Conservation (phyloP, 2,113 vertebrate genomes). For the Perca flavescens region DNA sequence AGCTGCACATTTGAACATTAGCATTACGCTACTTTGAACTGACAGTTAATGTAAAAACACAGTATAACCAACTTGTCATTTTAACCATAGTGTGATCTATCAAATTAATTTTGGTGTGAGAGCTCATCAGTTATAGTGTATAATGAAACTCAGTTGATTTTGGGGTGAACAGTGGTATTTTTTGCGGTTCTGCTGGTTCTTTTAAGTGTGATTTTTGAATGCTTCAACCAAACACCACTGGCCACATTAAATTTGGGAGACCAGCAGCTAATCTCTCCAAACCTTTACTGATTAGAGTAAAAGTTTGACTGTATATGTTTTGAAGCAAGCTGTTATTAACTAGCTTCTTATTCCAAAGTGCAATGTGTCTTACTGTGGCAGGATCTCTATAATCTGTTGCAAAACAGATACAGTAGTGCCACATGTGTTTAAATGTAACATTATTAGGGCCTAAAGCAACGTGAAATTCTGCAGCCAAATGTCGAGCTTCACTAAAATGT, state of each 20-base stretch:
- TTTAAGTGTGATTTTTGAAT: neutral
- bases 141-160: neutral
- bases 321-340: neutral
- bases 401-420: constrained; percentile 10
- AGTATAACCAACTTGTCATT: neutral
- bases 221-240: neutral
- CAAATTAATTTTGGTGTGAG: neutral
- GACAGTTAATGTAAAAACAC: neutral
- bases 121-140: neutral
- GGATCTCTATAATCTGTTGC: constrained; percentile 20
- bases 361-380: constrained; percentile 5
- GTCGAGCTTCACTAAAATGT: neutral
- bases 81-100: neutral
- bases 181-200: neutral
- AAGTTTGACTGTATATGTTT: neutral
- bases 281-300: neutral
- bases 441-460: constrained; percentile 56
- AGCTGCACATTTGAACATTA: neutral
- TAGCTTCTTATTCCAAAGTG: neutral
- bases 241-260: neutral
- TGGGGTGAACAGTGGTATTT: neutral
- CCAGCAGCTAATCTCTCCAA: neutral
- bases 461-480: constrained; percentile 49
- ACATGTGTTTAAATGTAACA: constrained; percentile 65
- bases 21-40: neutral